A percentile compares a stretch with the other conserved stretches of the same genome.
Conservation (phyloP, 2,113 vertebrate genomes). For the Pardalotus punctatus region DNA sequence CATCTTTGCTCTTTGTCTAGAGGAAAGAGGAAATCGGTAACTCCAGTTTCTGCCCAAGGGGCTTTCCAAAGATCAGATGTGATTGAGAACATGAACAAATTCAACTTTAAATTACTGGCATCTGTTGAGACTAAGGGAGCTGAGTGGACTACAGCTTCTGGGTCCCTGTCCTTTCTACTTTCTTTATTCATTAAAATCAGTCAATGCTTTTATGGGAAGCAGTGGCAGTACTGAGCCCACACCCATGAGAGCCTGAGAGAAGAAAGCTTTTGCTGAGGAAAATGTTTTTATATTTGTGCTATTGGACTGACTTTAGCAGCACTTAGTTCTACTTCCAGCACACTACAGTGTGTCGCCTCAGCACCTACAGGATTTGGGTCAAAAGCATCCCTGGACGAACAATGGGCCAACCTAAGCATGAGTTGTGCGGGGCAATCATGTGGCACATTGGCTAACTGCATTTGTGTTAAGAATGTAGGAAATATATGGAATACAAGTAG, state of each 20-base stretch:
- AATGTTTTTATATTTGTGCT: background rate
- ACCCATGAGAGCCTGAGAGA: background rate
- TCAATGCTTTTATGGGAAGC: background rate
- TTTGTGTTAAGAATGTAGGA: background rate
- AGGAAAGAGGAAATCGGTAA: background rate
- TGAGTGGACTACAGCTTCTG: background rate
- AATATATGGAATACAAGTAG: background rate
- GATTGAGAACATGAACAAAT: background rate
- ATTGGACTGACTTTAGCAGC: background rate
- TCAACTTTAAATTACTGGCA: background rate
- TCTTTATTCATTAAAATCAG: background rate
- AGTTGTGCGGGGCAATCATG: background rate
- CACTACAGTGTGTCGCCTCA: background rate
- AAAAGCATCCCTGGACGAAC: background rate
- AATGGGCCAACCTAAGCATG: background rate
- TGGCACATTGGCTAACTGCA: background rate
- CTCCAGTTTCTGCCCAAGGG: background rate
- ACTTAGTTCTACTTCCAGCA: background rate
- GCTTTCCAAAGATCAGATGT: background rate
- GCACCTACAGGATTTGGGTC: background rate
- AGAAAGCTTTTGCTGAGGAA: background rate
- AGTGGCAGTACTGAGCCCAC: background rate
- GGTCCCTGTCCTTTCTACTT: background rate
- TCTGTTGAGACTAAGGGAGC: background rate
- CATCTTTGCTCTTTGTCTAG: background rate